Evolutionary conservation across 2,888 invertebrate genomes (phyloP).

Genomic region (Leistus spinibarbis): DNA sequence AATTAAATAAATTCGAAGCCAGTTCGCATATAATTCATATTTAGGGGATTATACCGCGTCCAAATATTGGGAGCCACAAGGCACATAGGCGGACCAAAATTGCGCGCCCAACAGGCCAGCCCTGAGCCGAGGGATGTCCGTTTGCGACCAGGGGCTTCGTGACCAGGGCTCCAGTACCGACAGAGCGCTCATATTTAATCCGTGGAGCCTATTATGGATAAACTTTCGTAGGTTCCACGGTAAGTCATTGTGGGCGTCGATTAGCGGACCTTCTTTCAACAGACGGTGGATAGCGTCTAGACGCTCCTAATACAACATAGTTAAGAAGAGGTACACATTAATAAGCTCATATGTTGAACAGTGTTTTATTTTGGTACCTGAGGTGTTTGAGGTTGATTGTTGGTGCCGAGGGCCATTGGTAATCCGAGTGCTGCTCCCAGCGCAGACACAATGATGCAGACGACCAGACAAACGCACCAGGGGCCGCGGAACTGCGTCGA

Average conservation of each 20-base stretch:
- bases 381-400: constrained; percentile 50
- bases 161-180: constrained; percentile 81
- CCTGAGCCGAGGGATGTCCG: constrained; percentile 84
- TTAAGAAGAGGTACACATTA: background rate
- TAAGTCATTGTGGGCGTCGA: constrained; percentile 85
- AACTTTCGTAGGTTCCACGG: constrained; percentile 90
- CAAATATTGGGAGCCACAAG: constrained; percentile 81
- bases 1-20: background rate
- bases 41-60: constrained; percentile 71
- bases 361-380: no score
- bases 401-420: constrained; percentile 59
- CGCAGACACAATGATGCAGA: constrained; percentile 64
- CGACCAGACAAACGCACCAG: constrained; percentile 64
- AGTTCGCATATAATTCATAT: no score
- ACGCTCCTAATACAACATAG: constrained; percentile 68
- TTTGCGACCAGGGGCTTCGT: constrained; percentile 88
- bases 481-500: constrained; percentile 60
- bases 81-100: constrained; percentile 89
- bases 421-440: constrained; percentile 65
- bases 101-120: constrained; percentile 88
- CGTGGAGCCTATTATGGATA: constrained; percentile 78
- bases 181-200: constrained; percentile 70
- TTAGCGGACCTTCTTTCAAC: constrained; percentile 71
- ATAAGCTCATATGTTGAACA: background rate
- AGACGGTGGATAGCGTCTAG: constrained; percentile 69